These are phyloP conservation scores for Drosophila biarmipes DNA, from an alignment of 1,140 invertebrate species.

Conservation along the genomic window DNA sequence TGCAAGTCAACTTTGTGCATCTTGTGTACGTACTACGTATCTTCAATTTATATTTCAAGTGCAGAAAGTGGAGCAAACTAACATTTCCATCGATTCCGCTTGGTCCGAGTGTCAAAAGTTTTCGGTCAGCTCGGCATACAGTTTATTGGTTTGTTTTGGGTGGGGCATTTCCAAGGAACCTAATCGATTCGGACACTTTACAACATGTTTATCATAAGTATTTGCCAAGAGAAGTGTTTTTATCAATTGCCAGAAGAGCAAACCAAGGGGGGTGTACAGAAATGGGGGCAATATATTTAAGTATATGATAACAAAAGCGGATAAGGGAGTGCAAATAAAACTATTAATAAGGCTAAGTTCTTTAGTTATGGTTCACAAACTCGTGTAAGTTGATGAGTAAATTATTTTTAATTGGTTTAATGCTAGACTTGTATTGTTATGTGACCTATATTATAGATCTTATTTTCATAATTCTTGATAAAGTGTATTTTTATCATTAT, in stretches of 20 bases:
- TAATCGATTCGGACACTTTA: conserved; percentile 51
- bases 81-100: conserved; percentile 9
- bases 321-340: conserved; percentile 1
- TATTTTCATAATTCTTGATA: too few relatives aligned
- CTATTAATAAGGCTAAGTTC: conserved; percentile 7
- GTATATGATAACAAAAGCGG: background rate
- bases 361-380: background rate
- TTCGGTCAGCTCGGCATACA: conserved; percentile 34
- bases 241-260: conserved; percentile 30
- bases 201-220: conserved; percentile 46
- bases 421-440: too few relatives aligned
- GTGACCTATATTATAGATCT: too few relatives aligned
- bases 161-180: background rate
- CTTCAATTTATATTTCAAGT: conserved; percentile 36
- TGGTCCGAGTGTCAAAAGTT: conserved; percentile 50
- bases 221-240: conserved; percentile 30
- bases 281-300: background rate
- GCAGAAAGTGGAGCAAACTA: conserved; percentile 43
- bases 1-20: conserved; percentile 16
- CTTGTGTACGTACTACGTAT: conserved; percentile 4
- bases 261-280: background rate
- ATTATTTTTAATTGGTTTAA: background rate
- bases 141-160: conserved; percentile 55
- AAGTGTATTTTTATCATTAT: background rate
- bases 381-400: background rate